phyloP scores from a whole-genome alignment of 2,888 invertebrate genomes.

The Lasioglossum vierecki region DNA sequence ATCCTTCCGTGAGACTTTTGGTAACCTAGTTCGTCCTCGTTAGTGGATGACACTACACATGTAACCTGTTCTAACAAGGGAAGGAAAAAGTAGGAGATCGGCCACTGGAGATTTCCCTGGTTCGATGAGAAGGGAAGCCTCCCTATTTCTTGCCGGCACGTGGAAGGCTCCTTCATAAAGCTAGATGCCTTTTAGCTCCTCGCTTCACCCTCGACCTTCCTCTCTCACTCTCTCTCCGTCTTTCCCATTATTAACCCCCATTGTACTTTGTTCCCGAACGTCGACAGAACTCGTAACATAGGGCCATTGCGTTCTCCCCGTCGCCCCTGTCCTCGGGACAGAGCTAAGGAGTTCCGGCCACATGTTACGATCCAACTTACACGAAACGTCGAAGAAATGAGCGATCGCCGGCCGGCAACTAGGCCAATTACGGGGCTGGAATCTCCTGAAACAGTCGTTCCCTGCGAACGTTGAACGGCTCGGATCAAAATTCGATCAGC shows the following conservation, averaged over 20 bases:
- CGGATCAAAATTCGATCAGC: neutral
- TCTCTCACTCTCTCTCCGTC: neutral
- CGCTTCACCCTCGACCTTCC: conserved; percentile 2
- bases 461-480: neutral
- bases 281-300: conserved; percentile 44
- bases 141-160: conserved; percentile 1
- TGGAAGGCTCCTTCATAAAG: conserved; percentile 44
- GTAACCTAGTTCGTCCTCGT: conserved; percentile 30
- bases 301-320: conserved; percentile 13
- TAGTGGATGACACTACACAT: conserved; percentile 25
- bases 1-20: conserved; percentile 17
- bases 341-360: conserved; percentile 17
- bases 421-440: conserved; percentile 35
- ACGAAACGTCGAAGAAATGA: conserved; percentile 47
- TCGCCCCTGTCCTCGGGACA: conserved; percentile 17
- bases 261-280: conserved; percentile 23
- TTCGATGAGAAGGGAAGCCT: neutral
- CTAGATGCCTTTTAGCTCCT: conserved; percentile 30
- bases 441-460: neutral
- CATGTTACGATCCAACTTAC: conserved; percentile 40
- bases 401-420: conserved; percentile 37
- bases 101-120: conserved; percentile 12
- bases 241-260: conserved; percentile 33
- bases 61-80: conserved; percentile 12
- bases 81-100: conserved; percentile 14